phyloP scores from a whole-genome alignment of 1,140 invertebrate genomes.

The Mactra quadrangularis region DNA sequence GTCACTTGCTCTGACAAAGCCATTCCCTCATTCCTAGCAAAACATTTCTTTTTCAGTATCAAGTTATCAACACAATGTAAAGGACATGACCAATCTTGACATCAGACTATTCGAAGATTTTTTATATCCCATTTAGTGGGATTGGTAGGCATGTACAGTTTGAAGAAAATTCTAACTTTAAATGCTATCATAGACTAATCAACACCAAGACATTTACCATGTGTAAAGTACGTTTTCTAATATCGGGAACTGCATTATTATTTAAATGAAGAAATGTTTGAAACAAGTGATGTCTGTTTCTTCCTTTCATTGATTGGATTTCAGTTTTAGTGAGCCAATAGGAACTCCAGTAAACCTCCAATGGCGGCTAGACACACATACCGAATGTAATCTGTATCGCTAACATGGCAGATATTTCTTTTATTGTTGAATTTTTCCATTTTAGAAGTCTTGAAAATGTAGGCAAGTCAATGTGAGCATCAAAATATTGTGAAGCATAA shows the following conservation, averaged over 20 bases:
- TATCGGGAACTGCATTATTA: background rate
- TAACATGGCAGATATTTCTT: background rate
- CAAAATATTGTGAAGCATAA: background rate
- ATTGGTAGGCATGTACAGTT: constrained; percentile 15
- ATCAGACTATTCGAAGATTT: constrained; percentile 19
- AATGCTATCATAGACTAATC: constrained; percentile 29
- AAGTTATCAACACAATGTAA: background rate
- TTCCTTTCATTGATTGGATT: background rate
- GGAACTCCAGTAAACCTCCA: background rate
- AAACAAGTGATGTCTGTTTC: constrained; percentile 10
- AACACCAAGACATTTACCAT: constrained; percentile 7
- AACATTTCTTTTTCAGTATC: constrained; percentile 7
- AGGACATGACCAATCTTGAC: constrained; percentile 18
- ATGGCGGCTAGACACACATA: background rate
- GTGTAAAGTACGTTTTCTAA: background rate
- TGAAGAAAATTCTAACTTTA: constrained; percentile 23
- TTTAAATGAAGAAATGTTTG: constrained; percentile 30
- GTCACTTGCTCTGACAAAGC: constrained; percentile 14
- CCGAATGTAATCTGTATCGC: constrained; percentile 9
- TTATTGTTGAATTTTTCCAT: background rate
- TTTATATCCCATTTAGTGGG: constrained; percentile 29
- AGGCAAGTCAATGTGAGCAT: background rate
- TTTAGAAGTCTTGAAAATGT: background rate
- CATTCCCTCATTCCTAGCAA: background rate
- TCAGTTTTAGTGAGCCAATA: background rate